Evolutionary conservation across 1,140 invertebrate species (phyloP), one percentile per base, ranked within the genome.

Genomic region (Bombus confusus): DNA sequence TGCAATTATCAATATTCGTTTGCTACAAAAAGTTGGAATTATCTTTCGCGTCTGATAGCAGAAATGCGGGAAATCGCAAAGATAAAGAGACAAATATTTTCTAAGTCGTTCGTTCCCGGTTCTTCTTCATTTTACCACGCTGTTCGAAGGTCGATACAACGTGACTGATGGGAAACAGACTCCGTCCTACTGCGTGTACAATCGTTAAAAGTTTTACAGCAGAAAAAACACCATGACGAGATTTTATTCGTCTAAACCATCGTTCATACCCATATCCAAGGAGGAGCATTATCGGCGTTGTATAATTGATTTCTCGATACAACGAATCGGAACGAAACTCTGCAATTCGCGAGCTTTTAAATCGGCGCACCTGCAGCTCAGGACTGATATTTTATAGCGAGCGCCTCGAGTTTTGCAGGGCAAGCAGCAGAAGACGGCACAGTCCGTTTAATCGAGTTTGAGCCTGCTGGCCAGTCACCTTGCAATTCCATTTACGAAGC

Each of bases 401-500:
- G 43, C 43, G 37, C 22, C 31, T 75, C 31, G 13, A 52, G 31
- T 75, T 75, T 57, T 28, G 12, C 52, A 75, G 73, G 43, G 12
- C 73, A 75, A 34, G 31, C 43, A 75, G 15, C 73, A 28, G 73
- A 75, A 52, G 52, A 75, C 43, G 34, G 43, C 47, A 13, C 43
- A 34, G 31, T 25, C 31, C 22, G n/a, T 75, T 75, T 75, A 75
- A 75, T 75, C 43, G 73, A 75, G 73, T 75, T 47, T 37, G 31
- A 52, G 25, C 73, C 18, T 31, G 10, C 31, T 75, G 73, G 43
- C 41, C 73, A 37, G 73, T 52, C 43, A 57, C 43, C 73, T 52
- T 52, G 31, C 41, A 74, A 74, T 74, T 74, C n/a, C 73, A 75
- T 57, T 75, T 75, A 72, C 69, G 12, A 72, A 72, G 25, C 39